Percentiles rank a stretch among this genome's conserved stretches.
Conservation (phyloP, 2,888 invertebrate species). For the Lycaena phlaeas region DNA sequence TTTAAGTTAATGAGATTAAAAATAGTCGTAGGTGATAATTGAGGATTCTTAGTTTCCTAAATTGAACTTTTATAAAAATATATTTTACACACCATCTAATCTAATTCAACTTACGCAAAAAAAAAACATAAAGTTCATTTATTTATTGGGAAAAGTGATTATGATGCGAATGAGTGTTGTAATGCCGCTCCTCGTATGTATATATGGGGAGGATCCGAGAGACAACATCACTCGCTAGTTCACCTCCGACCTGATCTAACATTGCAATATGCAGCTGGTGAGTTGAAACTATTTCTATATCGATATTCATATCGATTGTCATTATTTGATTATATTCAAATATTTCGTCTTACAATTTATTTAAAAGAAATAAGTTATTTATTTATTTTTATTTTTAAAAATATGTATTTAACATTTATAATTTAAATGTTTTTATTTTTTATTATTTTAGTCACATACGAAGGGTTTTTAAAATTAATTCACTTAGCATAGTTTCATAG, state of each 20-base stretch:
- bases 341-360: neutral
- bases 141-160: conserved; percentile 48
- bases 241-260: conserved; percentile 47
- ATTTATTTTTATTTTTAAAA: neutral
- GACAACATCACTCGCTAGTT: conserved; percentile 46
- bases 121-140: conserved; percentile 35
- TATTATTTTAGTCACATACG: neutral
- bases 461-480: no score
- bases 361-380: no score
- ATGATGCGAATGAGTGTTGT: conserved; percentile 59
- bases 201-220: conserved; percentile 31
- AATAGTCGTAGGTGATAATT: no score
- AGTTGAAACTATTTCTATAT: conserved; percentile 28
- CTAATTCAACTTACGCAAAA: conserved; percentile 30
- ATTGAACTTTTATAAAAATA: no score
- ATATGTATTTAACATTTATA: neutral
- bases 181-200: conserved; percentile 42
- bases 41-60: no score
- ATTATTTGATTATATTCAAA: neutral
- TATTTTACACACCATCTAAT: neutral
- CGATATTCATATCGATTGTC: neutral
- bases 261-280: conserved; percentile 56
- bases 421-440: neutral
- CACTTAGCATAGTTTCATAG: no score
- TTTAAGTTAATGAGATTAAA: no score